These are phyloP conservation scores for Cryptocephalus primarius DNA, from an alignment of 2,888 invertebrate species.

Conservation along the genomic window DNA sequence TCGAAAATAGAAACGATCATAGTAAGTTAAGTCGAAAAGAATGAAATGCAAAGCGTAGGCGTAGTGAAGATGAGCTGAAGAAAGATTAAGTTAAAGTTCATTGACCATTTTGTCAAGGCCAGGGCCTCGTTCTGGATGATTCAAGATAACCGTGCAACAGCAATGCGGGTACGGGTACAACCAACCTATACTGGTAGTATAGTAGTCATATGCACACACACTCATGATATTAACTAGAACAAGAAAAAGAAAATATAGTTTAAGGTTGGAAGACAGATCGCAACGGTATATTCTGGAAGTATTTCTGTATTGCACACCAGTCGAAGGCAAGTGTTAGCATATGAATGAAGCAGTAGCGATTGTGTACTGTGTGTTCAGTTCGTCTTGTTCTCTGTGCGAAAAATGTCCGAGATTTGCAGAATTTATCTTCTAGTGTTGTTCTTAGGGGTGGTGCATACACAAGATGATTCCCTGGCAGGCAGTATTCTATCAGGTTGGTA, in stretches of 20 bases:
- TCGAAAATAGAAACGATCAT: no score
- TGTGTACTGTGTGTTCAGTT: background rate
- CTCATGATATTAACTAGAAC: background rate
- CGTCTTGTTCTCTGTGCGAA: background rate
- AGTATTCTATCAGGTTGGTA: slow-evolving; percentile 67
- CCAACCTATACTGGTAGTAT: background rate
- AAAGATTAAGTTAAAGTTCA: background rate
- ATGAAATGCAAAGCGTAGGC: background rate
- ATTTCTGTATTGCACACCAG: slow-evolving; percentile 30
- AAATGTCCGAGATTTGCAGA: background rate
- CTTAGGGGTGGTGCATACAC: slow-evolving; percentile 31
- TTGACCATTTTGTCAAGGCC: slow-evolving; percentile 4
- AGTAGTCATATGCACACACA: background rate
- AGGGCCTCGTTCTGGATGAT: slow-evolving; percentile 4
- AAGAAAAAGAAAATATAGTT: background rate
- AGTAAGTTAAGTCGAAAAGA: no score
- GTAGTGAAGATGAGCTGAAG: background rate
- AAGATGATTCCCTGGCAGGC: slow-evolving; percentile 72
- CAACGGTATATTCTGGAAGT: slow-evolving; percentile 31
- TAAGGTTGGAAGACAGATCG: slow-evolving; percentile 2
- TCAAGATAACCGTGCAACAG: slow-evolving; percentile 1
- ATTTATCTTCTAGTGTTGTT: slow-evolving; percentile 17
- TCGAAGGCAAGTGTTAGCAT: slow-evolving; percentile 18
- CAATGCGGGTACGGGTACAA: background rate
- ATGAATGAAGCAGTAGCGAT: slow-evolving; percentile 24